Evolutionary conservation across 2,888 invertebrate genomes (phyloP).

Genomic region (Rosalia funebris): DNA sequence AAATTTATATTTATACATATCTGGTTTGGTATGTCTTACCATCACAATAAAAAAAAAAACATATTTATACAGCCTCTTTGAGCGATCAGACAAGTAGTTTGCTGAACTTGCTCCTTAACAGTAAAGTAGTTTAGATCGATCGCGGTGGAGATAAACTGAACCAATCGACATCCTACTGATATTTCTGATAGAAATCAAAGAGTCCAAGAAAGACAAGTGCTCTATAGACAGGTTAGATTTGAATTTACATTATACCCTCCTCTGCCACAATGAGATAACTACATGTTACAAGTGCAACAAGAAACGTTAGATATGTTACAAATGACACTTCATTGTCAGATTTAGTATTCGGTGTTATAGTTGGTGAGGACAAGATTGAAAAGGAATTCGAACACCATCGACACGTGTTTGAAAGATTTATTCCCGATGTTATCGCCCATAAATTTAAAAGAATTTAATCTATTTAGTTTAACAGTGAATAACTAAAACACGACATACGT

Average conservation of each 20-base stretch:
- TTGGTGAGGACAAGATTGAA: constrained; percentile 24
- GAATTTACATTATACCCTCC: constrained; percentile 22
- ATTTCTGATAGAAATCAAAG: constrained; percentile 25
- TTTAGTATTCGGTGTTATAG: constrained; percentile 27
- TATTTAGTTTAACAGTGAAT: constrained; percentile 18
- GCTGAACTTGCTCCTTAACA: constrained; percentile 25
- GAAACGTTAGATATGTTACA: constrained; percentile 30
- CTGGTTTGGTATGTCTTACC: background rate
- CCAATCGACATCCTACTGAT: constrained; percentile 28
- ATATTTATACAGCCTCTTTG: constrained; percentile 15
- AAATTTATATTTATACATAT: background rate
- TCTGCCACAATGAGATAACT: constrained; percentile 17
- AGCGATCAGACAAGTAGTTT: constrained; percentile 12
- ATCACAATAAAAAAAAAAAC: constrained; percentile 9
- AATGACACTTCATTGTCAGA: constrained; percentile 26
- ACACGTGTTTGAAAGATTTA: constrained; percentile 30
- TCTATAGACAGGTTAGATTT: constrained; percentile 25
- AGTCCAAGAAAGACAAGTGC: constrained; percentile 25
- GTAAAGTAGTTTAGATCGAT: constrained; percentile 24
- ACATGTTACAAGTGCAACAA: constrained; percentile 27
- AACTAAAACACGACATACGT: constrained; percentile 6
- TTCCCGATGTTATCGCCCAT: constrained; percentile 26
- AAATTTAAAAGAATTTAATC: constrained; percentile 27
- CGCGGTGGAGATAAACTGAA: constrained; percentile 15
- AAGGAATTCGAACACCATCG: constrained; percentile 25